Evolutionary conservation across 2,888 invertebrate species (phyloP).

Genomic region (Teinopalpus imperialis): DNA sequence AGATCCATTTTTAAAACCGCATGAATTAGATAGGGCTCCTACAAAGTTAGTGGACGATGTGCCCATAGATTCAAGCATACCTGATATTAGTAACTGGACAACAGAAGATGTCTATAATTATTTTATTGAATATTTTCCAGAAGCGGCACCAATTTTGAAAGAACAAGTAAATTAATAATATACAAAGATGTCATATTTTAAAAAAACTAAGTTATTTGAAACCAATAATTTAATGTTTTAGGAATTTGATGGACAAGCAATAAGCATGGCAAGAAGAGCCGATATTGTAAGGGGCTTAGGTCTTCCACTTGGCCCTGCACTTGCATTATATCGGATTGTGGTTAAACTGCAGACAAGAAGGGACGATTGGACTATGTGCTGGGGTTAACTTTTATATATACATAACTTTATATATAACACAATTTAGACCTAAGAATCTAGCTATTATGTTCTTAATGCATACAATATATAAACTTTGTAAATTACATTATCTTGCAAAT

Average conservation of each 20-base stretch:
- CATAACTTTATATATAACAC: too few species aligned
- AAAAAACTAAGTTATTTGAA: too few species aligned
- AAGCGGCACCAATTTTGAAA: slow-evolving; percentile 90
- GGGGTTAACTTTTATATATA: slow-evolving; percentile 78
- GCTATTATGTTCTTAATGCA: slow-evolving; percentile 9
- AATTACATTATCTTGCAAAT: slow-evolving; percentile 10
- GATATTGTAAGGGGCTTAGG: slow-evolving; percentile 92
- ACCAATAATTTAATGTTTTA: slow-evolving; percentile 60
- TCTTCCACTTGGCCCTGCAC: slow-evolving; percentile 92
- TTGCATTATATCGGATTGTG: slow-evolving; percentile 91
- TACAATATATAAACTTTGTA: slow-evolving; percentile 16
- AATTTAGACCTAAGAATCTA: slow-evolving; percentile 5
- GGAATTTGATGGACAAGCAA: slow-evolving; percentile 95
- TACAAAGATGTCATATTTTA: too few species aligned
- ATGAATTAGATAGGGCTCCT: slow-evolving; percentile 67
- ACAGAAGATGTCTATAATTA: slow-evolving; percentile 91
- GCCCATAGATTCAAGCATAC: slow-evolving; percentile 85
- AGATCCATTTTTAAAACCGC: slow-evolving; percentile 72
- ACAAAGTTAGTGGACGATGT: slow-evolving; percentile 64
- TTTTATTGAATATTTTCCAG: slow-evolving; percentile 88
- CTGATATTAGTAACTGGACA: slow-evolving; percentile 91
- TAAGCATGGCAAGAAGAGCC: slow-evolving; percentile 90
- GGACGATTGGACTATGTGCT: slow-evolving; percentile 87
- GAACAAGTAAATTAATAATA: slow-evolving; percentile 84
- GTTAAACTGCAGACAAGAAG: slow-evolving; percentile 90